These are phyloP conservation scores for Lepus europaeus DNA, from an alignment of 2,113 vertebrate genomes.

Conservation along the genomic window DNA sequence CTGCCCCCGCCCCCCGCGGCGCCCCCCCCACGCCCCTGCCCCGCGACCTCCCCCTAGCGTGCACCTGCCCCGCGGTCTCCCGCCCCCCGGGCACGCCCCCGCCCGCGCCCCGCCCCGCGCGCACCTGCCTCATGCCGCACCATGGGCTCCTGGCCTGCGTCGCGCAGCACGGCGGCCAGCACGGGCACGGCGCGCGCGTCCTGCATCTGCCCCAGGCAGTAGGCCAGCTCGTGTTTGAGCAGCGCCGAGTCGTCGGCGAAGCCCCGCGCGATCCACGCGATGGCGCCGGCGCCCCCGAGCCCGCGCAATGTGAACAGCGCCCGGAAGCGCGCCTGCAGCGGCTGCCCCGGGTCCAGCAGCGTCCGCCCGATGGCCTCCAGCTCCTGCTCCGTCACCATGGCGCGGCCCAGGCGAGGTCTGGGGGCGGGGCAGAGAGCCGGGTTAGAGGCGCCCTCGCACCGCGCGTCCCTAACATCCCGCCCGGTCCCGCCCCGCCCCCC, in stretches of 20 bases:
- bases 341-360: constrained; percentile 88
- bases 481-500: no score
- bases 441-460: background rate
- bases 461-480: no score
- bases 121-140: constrained; percentile 97
- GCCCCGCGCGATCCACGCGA: constrained; percentile 94
- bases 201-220: constrained; percentile 97
- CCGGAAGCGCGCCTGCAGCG: constrained; percentile 93
- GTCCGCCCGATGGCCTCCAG: constrained; percentile 88
- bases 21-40: no score
- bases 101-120: background rate
- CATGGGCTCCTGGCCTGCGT: constrained; percentile 94
- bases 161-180: constrained; percentile 89
- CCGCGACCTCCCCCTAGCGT: no score
- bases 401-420: no score
- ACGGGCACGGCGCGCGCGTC: constrained; percentile 91
- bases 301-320: constrained; percentile 96
- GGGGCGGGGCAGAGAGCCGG: background rate
- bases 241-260: constrained; percentile 94
- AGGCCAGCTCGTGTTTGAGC: constrained; percentile 97
- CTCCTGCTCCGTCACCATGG: constrained; percentile 86
- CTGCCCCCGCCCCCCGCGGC: rapidly evolving
- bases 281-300: constrained; percentile 90
- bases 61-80: no score
- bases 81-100: no score